Percentiles rank a stretch among this genome's conserved stretches.
Evolutionary conservation across 2,888 invertebrate species (phyloP).

Genomic region (Xanthorhoe designata): DNA sequence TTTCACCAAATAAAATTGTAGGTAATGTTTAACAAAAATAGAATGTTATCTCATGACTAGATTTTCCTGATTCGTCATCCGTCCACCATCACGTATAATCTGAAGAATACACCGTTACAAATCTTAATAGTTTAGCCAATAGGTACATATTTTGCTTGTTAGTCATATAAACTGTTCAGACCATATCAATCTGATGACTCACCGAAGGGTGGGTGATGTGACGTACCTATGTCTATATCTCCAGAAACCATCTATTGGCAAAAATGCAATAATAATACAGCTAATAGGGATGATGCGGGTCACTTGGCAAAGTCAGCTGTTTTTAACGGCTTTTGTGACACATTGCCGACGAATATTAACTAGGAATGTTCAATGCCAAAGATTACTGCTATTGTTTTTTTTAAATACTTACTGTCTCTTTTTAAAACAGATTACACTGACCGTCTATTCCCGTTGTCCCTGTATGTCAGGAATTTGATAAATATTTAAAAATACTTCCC

Average conservation of each 20-base stretch:
- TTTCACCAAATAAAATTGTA: no score
- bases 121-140: conserved; percentile 6
- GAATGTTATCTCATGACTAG: not conserved
- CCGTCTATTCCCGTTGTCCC: no score
- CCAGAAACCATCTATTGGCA: conserved; percentile 22
- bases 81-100: conserved; percentile 24
- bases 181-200: conserved; percentile 18
- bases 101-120: conserved; percentile 21
- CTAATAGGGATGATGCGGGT: not conserved
- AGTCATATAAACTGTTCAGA: conserved; percentile 20
- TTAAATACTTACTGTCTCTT: no score
- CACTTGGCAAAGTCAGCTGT: conserved; percentile 13
- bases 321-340: conserved; percentile 7
- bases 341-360: not conserved
- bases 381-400: not conserved
- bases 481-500: no score
- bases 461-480: no score
- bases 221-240: conserved; percentile 6
- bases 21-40: no score
- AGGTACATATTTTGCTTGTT: conserved; percentile 14
- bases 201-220: conserved; percentile 18
- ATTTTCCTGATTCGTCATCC: conserved; percentile 24
- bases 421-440: no score
- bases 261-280: conserved; percentile 21
- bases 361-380: not conserved